Evolutionary conservation across 1,140 invertebrate genomes (phyloP).

Genomic region (Rhagoletis pomonella): DNA sequence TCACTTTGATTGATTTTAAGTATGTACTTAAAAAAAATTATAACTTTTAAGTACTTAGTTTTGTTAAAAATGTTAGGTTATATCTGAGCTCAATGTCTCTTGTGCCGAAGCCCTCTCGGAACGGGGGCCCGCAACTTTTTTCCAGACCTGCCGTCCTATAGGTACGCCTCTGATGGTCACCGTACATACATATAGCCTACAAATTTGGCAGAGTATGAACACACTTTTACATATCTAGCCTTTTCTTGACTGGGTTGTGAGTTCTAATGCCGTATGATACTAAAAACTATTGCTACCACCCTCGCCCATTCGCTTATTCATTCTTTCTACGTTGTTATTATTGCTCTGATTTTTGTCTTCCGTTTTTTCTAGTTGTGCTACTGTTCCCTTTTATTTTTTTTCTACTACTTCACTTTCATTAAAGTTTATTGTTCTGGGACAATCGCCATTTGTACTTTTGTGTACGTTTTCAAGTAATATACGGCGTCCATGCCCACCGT

Average conservation of each 20-base stretch:
- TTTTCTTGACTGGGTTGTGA: not conserved
- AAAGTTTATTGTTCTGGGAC: slow-evolving; percentile 48
- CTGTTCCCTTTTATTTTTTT: not conserved
- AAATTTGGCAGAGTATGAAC: no score
- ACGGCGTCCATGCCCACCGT: slow-evolving; percentile 1
- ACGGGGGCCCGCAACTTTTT: no score
- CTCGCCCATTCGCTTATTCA: slow-evolving; percentile 18
- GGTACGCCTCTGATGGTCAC: no score
- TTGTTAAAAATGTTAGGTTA: no score
- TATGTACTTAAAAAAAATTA: no score
- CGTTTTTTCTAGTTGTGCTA: not conserved
- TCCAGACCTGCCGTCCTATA: no score
- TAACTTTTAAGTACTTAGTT: no score
- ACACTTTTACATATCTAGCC: no score
- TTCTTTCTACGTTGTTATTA: not conserved
- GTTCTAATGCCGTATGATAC: not conserved
- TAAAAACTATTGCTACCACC: slow-evolving; percentile 7
- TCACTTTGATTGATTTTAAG: no score
- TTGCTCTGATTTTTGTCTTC: not conserved
- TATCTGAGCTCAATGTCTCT: no score
- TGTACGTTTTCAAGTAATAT: slow-evolving; percentile 24
- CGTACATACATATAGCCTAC: no score
- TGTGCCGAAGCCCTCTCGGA: no score
- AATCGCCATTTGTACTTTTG: slow-evolving; percentile 51
- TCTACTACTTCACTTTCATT: slow-evolving; percentile 45